Base-by-base conservation (phyloP, 2,888 invertebrate species). In the Drosophila peninsularis region DNA sequence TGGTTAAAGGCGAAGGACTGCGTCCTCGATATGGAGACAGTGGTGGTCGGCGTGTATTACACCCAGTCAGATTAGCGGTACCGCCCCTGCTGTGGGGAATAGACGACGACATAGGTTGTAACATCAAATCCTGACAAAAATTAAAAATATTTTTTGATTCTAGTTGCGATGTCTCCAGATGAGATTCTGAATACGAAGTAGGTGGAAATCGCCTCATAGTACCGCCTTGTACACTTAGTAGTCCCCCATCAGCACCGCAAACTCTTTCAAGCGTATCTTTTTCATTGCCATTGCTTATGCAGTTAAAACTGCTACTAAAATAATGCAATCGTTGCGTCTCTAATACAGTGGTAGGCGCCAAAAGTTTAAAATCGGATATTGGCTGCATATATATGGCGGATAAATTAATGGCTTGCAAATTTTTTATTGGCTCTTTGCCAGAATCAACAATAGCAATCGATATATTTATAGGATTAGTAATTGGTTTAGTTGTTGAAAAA, bases 301-400 rank as follows among this genome's bases (percentile, higher is more conserved):
- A 91, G 75, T 91, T 91, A 55, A 91, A 91, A n/a, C 91, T 91
- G 62, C 75, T 91, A 13, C 91, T 91, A 14, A 91, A 78, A 34
- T 86, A 86, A 49, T 80, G 82, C 14, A 76, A 70, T 24, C 89
- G 82, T 37, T 89, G 78, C 0, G 55, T 49, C 5, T 67, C 67
- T 14, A 68, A 45, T 27, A 75, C 66, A 39, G 62, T 21, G 1
- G 34, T 9, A 3, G 54, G 24, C 17, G 45, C 13, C 5, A 24
- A 24, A 24, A 24, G 24, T 24, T 24, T 4, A 24, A 24, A 24
- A 24, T 24, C 5, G 24, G 5, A 24, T 5, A 24, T 24, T 24
- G 24, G 24, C 24, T 24, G 24, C 13, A 91, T 65, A 62, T 90
- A 90, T 52, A 90, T 88, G 30, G 91, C 90, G 24, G 91, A 90